Evolutionary conservation across 1,140 invertebrate genomes (phyloP).

Genomic region (Diuraphis noxia): DNA sequence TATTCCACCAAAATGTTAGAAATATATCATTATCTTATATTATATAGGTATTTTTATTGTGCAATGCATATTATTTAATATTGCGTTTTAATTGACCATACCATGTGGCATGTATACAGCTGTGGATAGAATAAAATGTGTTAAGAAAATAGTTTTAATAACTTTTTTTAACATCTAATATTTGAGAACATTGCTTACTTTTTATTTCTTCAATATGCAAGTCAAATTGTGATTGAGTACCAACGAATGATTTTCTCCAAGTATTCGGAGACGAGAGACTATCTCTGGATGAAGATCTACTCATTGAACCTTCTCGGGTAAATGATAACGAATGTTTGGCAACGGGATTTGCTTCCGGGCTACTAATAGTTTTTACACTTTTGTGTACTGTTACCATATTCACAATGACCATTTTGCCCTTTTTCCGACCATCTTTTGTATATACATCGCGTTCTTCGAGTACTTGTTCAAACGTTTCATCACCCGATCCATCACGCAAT

Average conservation of each 20-base stretch:
- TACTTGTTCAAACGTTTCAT: constrained; percentile 65
- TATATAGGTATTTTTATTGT: background rate
- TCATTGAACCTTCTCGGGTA: constrained; percentile 57
- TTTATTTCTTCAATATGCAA: constrained; percentile 82
- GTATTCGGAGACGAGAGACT: constrained; percentile 63
- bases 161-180: background rate
- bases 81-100: background rate
- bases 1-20: background rate
- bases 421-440: constrained; percentile 54
- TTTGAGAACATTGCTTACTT: constrained; percentile 66
- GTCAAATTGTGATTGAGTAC: constrained; percentile 80
- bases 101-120: too few relatives aligned
- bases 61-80: background rate
- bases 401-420: constrained; percentile 68
- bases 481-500: constrained; percentile 60
- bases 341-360: background rate
- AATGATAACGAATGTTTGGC: constrained; percentile 54
- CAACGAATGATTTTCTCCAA: constrained; percentile 62
- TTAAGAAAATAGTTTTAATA: background rate
- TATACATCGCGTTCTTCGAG: constrained; percentile 69
- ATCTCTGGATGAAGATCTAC: constrained; percentile 61
- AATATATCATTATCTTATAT: too few relatives aligned
- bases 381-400: constrained; percentile 69
- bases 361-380: constrained; percentile 38
- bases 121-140: background rate